Percentiles rank a stretch among this genome's conserved stretches.
phyloP scores from a whole-genome alignment of 1,140 invertebrate genomes.

The Yoshiicerus persimilis region DNA sequence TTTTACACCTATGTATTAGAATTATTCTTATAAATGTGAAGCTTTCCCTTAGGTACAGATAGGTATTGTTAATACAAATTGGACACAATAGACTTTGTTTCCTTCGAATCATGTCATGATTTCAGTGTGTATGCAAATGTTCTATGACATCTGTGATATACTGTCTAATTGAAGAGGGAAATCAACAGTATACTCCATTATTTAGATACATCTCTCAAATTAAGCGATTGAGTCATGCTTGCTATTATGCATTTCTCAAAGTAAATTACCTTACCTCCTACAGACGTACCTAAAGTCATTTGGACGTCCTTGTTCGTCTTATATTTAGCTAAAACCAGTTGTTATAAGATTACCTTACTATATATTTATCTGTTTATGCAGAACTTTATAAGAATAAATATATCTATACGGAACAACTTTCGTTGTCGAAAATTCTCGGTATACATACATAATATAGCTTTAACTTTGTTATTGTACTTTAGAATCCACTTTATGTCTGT shows the following conservation, averaged over 20 bases:
- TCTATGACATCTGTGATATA: conserved; percentile 53
- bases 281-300: not conserved
- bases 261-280: not conserved
- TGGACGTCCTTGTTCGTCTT: not conserved
- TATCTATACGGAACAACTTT: too few species aligned
- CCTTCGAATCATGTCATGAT: not conserved
- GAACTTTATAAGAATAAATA: too few species aligned
- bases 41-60: not conserved
- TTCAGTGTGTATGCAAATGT: conserved; percentile 19
- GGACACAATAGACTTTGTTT: not conserved
- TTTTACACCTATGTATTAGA: not conserved
- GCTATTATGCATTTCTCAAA: not conserved
- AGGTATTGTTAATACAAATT: too few species aligned
- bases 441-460: too few species aligned
- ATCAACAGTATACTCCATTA: not conserved
- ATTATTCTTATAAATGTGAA: not conserved
- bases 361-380: too few species aligned
- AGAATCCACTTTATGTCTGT: too few species aligned
- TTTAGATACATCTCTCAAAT: not conserved
- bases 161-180: conserved; percentile 2
- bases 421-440: not conserved
- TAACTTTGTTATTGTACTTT: too few species aligned
- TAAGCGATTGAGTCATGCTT: not conserved
- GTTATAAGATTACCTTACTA: too few species aligned
- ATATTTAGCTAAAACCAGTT: not conserved